Evolutionary conservation across 2,113 vertebrate species (phyloP).

Genomic region (Micronycteris hirsuta): DNA sequence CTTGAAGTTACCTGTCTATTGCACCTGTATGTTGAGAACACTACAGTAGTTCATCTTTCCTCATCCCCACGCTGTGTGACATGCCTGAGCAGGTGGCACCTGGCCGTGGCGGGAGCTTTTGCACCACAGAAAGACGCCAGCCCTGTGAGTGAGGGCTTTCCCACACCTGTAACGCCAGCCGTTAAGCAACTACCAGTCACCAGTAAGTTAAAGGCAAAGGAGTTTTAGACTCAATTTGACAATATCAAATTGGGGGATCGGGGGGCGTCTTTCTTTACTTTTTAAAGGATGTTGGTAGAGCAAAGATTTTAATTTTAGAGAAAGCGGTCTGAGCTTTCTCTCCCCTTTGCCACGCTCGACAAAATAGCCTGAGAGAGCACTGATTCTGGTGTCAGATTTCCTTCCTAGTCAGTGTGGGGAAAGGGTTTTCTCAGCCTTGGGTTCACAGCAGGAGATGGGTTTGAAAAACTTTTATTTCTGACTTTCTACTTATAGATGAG

Average conservation of each 20-base stretch:
- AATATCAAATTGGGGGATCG: background rate
- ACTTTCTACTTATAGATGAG: background rate
- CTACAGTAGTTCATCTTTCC: background rate
- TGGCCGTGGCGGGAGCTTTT: background rate
- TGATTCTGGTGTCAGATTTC: background rate
- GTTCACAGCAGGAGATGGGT: background rate
- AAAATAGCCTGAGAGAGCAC: background rate
- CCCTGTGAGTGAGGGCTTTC: background rate
- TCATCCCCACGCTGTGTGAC: background rate
- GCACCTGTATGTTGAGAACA: background rate
- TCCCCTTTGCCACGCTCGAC: background rate
- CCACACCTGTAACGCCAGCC: background rate
- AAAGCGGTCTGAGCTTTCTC: background rate
- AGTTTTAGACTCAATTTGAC: background rate
- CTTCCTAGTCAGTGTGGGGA: fast-evolving
- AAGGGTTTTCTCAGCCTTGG: background rate
- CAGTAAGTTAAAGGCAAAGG: background rate
- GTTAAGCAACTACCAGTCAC: background rate
- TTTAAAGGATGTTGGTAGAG: background rate
- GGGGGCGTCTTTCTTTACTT: background rate
- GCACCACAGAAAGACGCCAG: background rate
- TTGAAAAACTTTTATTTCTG: background rate
- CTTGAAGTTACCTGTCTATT: background rate
- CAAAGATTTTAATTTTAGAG: background rate
- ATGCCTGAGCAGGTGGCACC: background rate